Evolutionary conservation across 1,140 invertebrate genomes (phyloP).

Genomic region (Hycleus phaleratus): DNA sequence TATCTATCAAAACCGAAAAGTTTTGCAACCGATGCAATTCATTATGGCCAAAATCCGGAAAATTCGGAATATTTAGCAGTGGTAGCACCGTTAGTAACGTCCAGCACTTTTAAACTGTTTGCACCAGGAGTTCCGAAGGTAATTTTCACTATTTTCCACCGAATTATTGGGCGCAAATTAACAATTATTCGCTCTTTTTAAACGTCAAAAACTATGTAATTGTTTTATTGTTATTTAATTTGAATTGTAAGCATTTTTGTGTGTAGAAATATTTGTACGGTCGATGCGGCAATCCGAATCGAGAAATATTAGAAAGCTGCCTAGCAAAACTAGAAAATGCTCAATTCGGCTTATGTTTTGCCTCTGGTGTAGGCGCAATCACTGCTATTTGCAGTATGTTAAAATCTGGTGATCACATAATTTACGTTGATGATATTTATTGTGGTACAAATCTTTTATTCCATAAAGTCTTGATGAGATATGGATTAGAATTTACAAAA

Average conservation of each 20-base stretch:
- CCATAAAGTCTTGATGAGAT: slow-evolving; percentile 53
- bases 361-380: slow-evolving; percentile 85
- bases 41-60: slow-evolving; percentile 79
- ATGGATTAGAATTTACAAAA: slow-evolving; percentile 69
- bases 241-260: not conserved
- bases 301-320: slow-evolving; percentile 81
- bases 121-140: slow-evolving; percentile 43
- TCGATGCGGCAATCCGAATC: slow-evolving; percentile 89
- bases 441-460: slow-evolving; percentile 77
- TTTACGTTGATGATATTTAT: slow-evolving; percentile 91
- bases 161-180: slow-evolving; percentile 6
- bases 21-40: slow-evolving; percentile 86
- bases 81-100: slow-evolving; percentile 80
- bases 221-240: no score
- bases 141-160: slow-evolving; percentile 17
- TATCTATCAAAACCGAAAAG: slow-evolving; percentile 43
- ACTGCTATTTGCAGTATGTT: slow-evolving; percentile 69
- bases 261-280: slow-evolving; percentile 85
- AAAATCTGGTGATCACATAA: slow-evolving; percentile 79
- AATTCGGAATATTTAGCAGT: slow-evolving; percentile 75
- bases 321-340: slow-evolving; percentile 85
- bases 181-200: not conserved
- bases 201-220: no score
- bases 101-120: slow-evolving; percentile 91
- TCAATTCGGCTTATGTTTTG: slow-evolving; percentile 78